Conservation (phyloP, 2,888 invertebrate genomes). For the Nomada fabriciana region DNA sequence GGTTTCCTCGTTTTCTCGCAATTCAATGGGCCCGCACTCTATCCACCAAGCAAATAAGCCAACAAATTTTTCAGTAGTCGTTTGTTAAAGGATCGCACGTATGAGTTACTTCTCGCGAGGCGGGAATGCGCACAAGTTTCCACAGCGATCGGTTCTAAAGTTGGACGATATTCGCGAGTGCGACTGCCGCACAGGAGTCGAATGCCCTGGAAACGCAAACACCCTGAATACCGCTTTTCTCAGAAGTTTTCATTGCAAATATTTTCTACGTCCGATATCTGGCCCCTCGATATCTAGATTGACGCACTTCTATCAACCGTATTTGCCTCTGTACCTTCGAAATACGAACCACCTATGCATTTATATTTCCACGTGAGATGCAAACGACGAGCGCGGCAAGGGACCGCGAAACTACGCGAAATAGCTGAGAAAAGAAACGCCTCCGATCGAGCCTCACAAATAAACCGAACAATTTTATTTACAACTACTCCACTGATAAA, state of each 20-base stretch:
- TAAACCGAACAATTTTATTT: slow-evolving; percentile 12
- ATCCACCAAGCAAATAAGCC: slow-evolving; percentile 13
- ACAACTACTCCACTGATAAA: not conserved
- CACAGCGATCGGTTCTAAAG: slow-evolving; percentile 54
- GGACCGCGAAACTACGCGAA: not conserved
- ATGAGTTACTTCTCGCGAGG: slow-evolving; percentile 24
- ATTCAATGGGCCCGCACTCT: not conserved
- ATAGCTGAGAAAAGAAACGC: too few species aligned
- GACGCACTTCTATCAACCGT: slow-evolving; percentile 37
- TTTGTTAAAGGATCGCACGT: slow-evolving; percentile 4
- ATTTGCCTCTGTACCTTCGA: slow-evolving; percentile 4
- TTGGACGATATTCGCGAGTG: slow-evolving; percentile 68
- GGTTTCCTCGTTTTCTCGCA: too few species aligned
- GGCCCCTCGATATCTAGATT: slow-evolving; percentile 49
- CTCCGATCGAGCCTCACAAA: too few species aligned
- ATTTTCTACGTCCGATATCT: slow-evolving; percentile 60
- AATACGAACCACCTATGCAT: slow-evolving; percentile 21
- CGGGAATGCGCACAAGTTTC: slow-evolving; percentile 25
- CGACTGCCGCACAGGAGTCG: slow-evolving; percentile 34
- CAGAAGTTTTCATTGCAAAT: slow-evolving; percentile 60
- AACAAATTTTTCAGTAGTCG: slow-evolving; percentile 13
- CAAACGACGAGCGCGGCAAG: not conserved
- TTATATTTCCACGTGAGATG: slow-evolving; percentile 41
- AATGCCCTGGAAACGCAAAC: slow-evolving; percentile 56
- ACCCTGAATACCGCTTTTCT: slow-evolving; percentile 48